Base-by-base conservation (phyloP, 2,113 vertebrate genomes). In the Pavo muticus region DNA sequence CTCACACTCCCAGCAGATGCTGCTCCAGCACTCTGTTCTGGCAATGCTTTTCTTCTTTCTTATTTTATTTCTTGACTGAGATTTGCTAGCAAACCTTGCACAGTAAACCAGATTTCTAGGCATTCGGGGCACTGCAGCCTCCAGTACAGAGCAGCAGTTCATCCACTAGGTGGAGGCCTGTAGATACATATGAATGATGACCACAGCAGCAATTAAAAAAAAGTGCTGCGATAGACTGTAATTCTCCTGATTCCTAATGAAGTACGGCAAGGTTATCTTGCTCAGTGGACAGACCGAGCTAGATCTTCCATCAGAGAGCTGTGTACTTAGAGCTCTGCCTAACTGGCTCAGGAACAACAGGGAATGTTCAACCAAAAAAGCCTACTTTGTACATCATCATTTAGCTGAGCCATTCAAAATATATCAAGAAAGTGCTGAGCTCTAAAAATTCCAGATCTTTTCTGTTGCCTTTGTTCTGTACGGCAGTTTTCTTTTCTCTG, bases 101-200 rank as follows among this genome's bases (percentile, higher is more conserved):
- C 80, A 83, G 68, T 3, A 48, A 11, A 27, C 6, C 45, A 6
- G 27, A 11, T 30, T 48, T 63, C 42, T 11, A 57, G 54, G 17
- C 30, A 0, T 20, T 45, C 2, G 42, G 37, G 42, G 19, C n/a
- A 2, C 0, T 5, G 69, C 68, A 73, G 56, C 45, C 42, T 2
- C 1, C 71, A 52, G 64, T 7, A 84, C 21, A 47, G 82, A 18
- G 50, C 64, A 87, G 83, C 78, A 30, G 18, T 45, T 48, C 6
- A 88, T 81, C 96, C 96, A 94, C 94, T 95, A 97, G 96, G 65
- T 94, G 95, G 96, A 89, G 54, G 65, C 48, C 93, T 95, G 83
- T n/a, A 78, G 71, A 45, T 65, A 14, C 88, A 39, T 3, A 94
- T 45, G 76, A 44, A 1, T 15, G 47, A 13, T 72, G 86, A 73